Conservation (phyloP, 1,140 invertebrate species). For the Monochamus saltuarius region DNA sequence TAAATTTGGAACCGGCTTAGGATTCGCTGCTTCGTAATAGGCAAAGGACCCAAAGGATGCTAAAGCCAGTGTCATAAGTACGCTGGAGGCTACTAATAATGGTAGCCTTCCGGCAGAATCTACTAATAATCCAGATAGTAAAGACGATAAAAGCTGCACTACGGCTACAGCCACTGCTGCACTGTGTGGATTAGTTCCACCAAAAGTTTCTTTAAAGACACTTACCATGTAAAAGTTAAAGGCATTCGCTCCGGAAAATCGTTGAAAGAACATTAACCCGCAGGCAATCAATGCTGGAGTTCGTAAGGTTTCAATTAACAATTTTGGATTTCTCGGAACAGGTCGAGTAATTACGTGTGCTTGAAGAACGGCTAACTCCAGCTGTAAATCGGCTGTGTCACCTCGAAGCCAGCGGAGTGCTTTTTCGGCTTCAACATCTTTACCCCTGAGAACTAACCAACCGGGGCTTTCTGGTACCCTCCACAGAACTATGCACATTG, state of each 20-base stretch:
- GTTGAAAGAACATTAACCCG: constrained; percentile 81
- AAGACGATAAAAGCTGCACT: constrained; percentile 74
- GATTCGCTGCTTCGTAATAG: constrained; percentile 66
- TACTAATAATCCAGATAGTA: constrained; percentile 76
- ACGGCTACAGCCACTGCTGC: constrained; percentile 78
- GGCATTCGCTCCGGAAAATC: constrained; percentile 78
- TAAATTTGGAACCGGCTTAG: constrained; percentile 53
- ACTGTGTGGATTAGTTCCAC: constrained; percentile 77
- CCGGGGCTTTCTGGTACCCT: constrained; percentile 83
- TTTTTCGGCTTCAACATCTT: constrained; percentile 74
- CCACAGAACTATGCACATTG: constrained; percentile 67
- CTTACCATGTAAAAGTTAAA: constrained; percentile 82
- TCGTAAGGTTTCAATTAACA: constrained; percentile 39
- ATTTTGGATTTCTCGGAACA: constrained; percentile 33
- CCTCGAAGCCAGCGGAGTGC: constrained; percentile 77
- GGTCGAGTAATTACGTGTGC: constrained; percentile 63
- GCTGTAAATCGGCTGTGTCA: constrained; percentile 68
- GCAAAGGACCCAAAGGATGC: constrained; percentile 78
- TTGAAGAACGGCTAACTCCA: constrained; percentile 67
- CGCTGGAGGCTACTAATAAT: constrained; percentile 74
- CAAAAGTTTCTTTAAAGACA: constrained; percentile 75
- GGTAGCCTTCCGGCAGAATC: constrained; percentile 77
- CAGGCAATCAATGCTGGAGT: constrained; percentile 76
- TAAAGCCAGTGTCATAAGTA: constrained; percentile 78
- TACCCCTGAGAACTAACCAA: constrained; percentile 71